Conservation (phyloP, 2,888 invertebrate genomes). For the Laothoe populi region DNA sequence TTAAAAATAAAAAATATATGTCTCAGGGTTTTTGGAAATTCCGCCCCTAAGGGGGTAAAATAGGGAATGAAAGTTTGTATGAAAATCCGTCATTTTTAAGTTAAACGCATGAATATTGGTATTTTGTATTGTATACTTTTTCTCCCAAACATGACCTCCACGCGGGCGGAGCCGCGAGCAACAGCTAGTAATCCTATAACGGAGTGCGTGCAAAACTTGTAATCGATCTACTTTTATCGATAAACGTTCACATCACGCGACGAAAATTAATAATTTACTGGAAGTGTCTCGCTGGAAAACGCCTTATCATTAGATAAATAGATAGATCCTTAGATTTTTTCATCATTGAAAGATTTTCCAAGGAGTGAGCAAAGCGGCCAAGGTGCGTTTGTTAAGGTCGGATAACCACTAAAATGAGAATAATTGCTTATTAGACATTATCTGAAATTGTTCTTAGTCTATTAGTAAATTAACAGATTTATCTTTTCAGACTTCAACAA, state of each 20-base stretch:
- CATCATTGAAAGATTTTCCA: conserved; percentile 65
- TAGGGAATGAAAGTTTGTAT: no score
- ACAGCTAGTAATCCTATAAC: not conserved
- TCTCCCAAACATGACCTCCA: no score
- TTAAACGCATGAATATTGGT: no score
- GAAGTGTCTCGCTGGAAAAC: not conserved
- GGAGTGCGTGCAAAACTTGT: conserved; percentile 25
- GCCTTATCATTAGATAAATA: no score
- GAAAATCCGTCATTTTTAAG: no score
- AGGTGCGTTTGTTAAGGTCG: conserved; percentile 57
- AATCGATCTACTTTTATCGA: conserved; percentile 41
- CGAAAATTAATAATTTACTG: not conserved
- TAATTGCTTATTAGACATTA: conserved; percentile 47
- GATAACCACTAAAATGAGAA: conserved; percentile 40
- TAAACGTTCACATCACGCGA: conserved; percentile 27
- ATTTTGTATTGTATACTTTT: no score
- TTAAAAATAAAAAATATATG: no score
- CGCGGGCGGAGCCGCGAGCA: no score
- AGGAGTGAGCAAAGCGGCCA: conserved; percentile 62
- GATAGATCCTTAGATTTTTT: no score
- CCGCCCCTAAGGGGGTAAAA: no score
- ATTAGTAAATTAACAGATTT: conserved; percentile 1
- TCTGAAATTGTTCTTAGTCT: conserved; percentile 28
- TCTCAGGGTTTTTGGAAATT: no score
- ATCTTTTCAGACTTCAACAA: not conserved